Percentiles rank a stretch among this genome's conserved stretches.
These are phyloP conservation scores for Ametastegia equiseti DNA, from an alignment of 2,888 invertebrate species.

Conservation along the genomic window DNA sequence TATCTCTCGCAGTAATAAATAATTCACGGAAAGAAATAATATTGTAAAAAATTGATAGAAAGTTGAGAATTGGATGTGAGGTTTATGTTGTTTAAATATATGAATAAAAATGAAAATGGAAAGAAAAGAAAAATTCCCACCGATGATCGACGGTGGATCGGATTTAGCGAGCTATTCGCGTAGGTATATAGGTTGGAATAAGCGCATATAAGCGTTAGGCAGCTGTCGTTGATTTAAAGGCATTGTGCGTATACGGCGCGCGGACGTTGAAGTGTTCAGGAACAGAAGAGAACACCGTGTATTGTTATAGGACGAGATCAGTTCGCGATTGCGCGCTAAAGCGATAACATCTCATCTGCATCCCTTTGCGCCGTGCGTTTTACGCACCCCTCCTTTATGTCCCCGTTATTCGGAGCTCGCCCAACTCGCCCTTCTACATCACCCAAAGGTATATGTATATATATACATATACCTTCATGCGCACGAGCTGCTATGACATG, in stretches of 20 bases:
- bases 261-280: conserved; percentile 72
- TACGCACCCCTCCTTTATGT: conserved; percentile 39
- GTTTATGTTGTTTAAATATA: neutral
- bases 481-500: conserved; percentile 41
- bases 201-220: conserved; percentile 67
- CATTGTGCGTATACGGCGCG: conserved; percentile 71
- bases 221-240: conserved; percentile 73
- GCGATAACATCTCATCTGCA: conserved; percentile 75
- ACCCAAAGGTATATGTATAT: conserved; percentile 14
- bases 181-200: conserved; percentile 47
- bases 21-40: too few species aligned
- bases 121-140: conserved; percentile 11
- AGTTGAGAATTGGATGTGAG: neutral
- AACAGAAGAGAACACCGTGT: conserved; percentile 72
- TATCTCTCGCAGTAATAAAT: too few species aligned
- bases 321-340: conserved; percentile 68
- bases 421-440: conserved; percentile 39
- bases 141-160: neutral
- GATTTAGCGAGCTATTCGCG: neutral
- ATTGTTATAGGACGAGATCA: conserved; percentile 72
- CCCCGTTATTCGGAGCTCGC: conserved; percentile 20
- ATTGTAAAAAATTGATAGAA: too few species aligned
- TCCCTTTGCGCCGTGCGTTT: conserved; percentile 60
- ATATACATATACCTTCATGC: conserved; percentile 45
- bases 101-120: neutral